phyloP scores from a whole-genome alignment of 2,888 invertebrate species.

The Ormyrus pomaceus region DNA sequence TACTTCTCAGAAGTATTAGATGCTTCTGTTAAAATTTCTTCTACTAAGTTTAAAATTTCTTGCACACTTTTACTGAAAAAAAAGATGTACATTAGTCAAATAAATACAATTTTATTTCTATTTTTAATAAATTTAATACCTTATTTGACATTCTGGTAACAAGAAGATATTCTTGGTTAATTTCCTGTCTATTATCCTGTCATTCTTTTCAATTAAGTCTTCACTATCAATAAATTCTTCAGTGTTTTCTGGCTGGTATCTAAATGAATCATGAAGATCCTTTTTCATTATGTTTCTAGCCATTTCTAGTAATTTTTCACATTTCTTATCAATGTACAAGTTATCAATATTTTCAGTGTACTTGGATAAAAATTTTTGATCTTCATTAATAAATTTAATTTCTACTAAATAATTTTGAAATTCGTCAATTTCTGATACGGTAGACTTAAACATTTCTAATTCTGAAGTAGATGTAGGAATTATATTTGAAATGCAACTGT shows the following conservation, averaged over 20 bases:
- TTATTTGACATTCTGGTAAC: conserved; percentile 77
- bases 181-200: conserved; percentile 60
- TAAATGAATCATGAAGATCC: conserved; percentile 85
- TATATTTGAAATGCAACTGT: conserved; percentile 85
- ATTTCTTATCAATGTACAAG: conserved; percentile 86
- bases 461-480: conserved; percentile 87
- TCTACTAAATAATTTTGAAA: conserved; percentile 82
- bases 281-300: conserved; percentile 87
- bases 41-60: conserved; percentile 81
- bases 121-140: conserved; percentile 68
- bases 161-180: conserved; percentile 72
- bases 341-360: conserved; percentile 86
- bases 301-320: conserved; percentile 82
- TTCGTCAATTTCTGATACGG: conserved; percentile 81
- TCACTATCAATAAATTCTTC: conserved; percentile 58
- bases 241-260: conserved; percentile 65
- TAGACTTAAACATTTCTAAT: conserved; percentile 80
- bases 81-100: conserved; percentile 65
- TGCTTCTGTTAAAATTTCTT: conserved; percentile 83
- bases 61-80: conserved; percentile 79
- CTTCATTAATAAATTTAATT: conserved; percentile 79
- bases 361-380: conserved; percentile 80
- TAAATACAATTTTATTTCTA: background rate
- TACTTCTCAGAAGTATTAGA: conserved; percentile 80
- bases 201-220: background rate